Percentiles rank a stretch among this genome's conserved stretches.
phyloP scores from a whole-genome alignment of 2,113 vertebrate genomes.

The Bungarus multicinctus region DNA sequence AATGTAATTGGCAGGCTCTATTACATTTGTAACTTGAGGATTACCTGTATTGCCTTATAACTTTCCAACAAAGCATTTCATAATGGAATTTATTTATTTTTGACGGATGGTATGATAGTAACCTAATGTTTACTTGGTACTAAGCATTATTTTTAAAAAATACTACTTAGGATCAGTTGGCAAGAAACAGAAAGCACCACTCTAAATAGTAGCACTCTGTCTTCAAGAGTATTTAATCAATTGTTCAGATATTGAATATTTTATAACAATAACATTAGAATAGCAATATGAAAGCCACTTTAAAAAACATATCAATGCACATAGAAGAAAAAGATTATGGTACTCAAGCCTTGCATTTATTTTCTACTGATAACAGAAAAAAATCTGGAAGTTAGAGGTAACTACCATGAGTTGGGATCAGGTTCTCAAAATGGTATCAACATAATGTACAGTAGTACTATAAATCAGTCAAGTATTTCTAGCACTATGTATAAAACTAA shows the following conservation, averaged over 20 bases:
- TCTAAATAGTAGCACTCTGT: background rate
- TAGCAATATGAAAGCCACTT: background rate
- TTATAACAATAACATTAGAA: background rate
- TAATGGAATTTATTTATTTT: background rate
- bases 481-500: background rate
- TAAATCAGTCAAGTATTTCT: background rate
- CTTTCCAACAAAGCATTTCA: background rate
- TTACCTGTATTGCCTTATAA: background rate
- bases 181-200: background rate
- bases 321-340: background rate
- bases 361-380: background rate
- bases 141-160: background rate
- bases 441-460: background rate
- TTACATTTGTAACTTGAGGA: no score
- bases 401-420: background rate
- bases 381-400: background rate
- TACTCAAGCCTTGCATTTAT: background rate
- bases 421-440: background rate
- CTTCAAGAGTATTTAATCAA: background rate
- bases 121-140: background rate
- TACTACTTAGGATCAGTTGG: background rate
- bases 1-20: no score
- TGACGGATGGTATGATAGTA: background rate
- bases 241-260: background rate
- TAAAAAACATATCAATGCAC: background rate